phyloP scores from a whole-genome alignment of 92 coral and sea anemone genomes.

The Phenganax stokvisi region DNA sequence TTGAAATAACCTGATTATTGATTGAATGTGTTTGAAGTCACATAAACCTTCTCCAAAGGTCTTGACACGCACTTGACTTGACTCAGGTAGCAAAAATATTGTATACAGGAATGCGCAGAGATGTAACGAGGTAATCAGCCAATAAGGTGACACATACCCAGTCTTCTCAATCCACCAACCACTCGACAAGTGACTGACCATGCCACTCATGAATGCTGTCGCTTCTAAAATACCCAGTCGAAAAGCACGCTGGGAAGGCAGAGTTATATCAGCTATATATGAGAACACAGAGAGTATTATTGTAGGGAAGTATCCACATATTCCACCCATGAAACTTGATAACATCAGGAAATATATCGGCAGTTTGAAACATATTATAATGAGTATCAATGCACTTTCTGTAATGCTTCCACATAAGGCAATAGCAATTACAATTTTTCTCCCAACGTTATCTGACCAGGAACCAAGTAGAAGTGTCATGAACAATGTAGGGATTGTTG shows the following conservation, averaged over 20 bases:
- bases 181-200: conserved; percentile 89
- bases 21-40: conserved; percentile 59
- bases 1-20: conserved; percentile 60
- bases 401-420: conserved; percentile 94
- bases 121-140: conserved; percentile 67
- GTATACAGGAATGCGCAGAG: conserved; percentile 78
- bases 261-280: conserved; percentile 88
- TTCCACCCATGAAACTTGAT: conserved; percentile 78
- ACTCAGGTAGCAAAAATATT: conserved; percentile 75
- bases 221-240: conserved; percentile 91
- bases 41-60: conserved; percentile 40
- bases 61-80: conserved; percentile 60
- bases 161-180: conserved; percentile 80
- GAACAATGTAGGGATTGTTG: conserved; percentile 85
- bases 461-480: conserved; percentile 91
- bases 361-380: conserved; percentile 64
- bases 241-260: conserved; percentile 90
- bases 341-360: conserved; percentile 68
- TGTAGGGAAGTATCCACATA: conserved; percentile 92
- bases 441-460: conserved; percentile 96
- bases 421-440: conserved; percentile 79
- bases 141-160: conserved; percentile 80
- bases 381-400: conserved; percentile 69
- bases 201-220: conserved; percentile 84
- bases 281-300: conserved; percentile 85